These are phyloP conservation scores for Epizoanthus stellaris DNA, from an alignment of 92 coral and sea anemone species.

Conservation along the genomic window DNA sequence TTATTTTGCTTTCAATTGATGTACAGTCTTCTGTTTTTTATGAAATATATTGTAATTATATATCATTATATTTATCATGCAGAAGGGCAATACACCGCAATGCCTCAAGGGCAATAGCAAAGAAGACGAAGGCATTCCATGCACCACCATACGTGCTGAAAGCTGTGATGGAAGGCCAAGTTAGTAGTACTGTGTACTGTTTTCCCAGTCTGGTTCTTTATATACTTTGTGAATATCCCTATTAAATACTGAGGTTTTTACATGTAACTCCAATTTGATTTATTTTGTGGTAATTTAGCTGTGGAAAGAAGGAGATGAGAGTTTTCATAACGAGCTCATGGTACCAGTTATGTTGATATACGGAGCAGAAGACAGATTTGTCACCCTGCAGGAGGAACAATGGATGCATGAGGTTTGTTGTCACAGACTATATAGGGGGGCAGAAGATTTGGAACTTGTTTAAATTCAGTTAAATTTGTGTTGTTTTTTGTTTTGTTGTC, in stretches of 20 bases:
- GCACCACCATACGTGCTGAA: conserved; percentile 91
- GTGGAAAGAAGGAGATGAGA: conserved; percentile 89
- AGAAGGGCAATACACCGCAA: conserved; percentile 84
- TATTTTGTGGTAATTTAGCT: conserved; percentile 36
- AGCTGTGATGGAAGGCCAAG: conserved; percentile 97
- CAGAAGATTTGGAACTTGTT: background rate
- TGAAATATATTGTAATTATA: too few relatives aligned
- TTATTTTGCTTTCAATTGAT: too few relatives aligned
- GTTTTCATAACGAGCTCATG: conserved; percentile 89
- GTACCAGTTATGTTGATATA: conserved; percentile 90
- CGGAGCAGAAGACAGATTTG: conserved; percentile 96
- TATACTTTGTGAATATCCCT: background rate
- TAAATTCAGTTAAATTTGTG: too few relatives aligned
- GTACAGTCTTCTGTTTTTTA: too few relatives aligned
- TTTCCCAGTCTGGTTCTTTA: background rate
- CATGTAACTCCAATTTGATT: too few relatives aligned
- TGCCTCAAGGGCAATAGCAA: conserved; percentile 61
- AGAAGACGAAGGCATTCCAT: conserved; percentile 79
- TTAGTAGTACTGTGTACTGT: conserved; percentile 15
- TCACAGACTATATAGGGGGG: background rate
- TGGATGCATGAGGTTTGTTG: conserved; percentile 89
- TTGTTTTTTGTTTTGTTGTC: too few relatives aligned
- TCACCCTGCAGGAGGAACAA: conserved; percentile 85
- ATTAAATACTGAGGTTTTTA: background rate
- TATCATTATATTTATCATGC: background rate